Evolutionary conservation across 2,888 invertebrate species (phyloP).

Genomic region (Drosophila birchii): DNA sequence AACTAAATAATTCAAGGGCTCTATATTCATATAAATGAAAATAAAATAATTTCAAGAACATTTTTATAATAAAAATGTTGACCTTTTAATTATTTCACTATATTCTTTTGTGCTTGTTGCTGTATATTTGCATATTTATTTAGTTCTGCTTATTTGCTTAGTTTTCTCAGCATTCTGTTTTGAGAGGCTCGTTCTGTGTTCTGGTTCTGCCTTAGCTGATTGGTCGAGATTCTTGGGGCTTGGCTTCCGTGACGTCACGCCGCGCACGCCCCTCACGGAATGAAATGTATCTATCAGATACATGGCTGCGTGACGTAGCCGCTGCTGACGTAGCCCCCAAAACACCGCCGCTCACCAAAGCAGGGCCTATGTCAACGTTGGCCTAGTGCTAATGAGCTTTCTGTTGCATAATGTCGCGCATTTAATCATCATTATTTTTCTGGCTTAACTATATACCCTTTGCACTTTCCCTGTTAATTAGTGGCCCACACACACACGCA

Average conservation of each 20-base stretch:
- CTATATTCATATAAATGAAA: not conserved
- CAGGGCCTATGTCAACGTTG: conserved; percentile 36
- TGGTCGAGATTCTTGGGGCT: conserved; percentile 80
- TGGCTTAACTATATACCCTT: conserved; percentile 38
- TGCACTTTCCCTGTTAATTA: conserved; percentile 52
- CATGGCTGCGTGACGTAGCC: conserved; percentile 42
- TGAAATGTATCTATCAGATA: conserved; percentile 50
- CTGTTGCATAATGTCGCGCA: conserved; percentile 54
- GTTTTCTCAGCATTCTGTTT: conserved; percentile 12
- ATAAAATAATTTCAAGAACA: not conserved
- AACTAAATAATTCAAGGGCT: not conserved
- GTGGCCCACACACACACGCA: conserved; percentile 32
- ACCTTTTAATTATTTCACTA: not conserved
- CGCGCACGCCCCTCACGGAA: conserved; percentile 36
- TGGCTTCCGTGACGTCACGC: conserved; percentile 78
- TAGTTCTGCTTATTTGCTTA: conserved; percentile 14
- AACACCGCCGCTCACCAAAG: not conserved
- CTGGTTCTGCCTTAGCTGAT: conserved; percentile 51
- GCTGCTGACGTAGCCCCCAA: conserved; percentile 53
- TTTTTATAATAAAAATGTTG: not conserved
- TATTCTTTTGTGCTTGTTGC: not conserved
- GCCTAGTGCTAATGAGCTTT: conserved; percentile 61
- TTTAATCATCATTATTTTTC: conserved; percentile 27
- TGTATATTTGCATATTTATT: conserved; percentile 1
- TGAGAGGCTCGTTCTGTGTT: conserved; percentile 58